Percentiles rank a stretch among this genome's conserved stretches.
Evolutionary conservation across 2,113 vertebrate genomes (phyloP).

Genomic region (Turdus rufiventris): DNA sequence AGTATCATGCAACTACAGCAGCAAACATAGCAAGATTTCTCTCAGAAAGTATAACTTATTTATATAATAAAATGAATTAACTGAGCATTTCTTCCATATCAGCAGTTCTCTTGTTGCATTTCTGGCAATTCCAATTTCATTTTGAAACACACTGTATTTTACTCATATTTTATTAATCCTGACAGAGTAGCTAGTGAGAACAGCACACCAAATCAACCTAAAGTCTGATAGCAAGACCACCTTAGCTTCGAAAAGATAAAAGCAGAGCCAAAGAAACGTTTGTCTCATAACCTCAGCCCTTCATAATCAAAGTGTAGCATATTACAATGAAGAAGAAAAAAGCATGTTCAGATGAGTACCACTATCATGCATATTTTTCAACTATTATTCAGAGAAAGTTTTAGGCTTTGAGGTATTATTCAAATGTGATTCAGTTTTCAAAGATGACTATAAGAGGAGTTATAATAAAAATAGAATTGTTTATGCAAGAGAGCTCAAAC

Average conservation of each 20-base stretch:
- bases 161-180: slow-evolving; percentile 2
- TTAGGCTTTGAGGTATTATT: not conserved
- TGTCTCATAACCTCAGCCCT: not conserved
- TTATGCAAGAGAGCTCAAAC: not conserved
- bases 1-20: slow-evolving; percentile 1
- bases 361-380: not conserved
- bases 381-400: not conserved
- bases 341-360: not conserved
- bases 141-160: slow-evolving; percentile 10
- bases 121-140: not conserved
- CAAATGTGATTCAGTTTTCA: not conserved
- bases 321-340: not conserved
- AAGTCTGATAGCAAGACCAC: not conserved
- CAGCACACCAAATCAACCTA: not conserved
- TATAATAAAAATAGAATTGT: not conserved
- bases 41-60: slow-evolving; percentile 1
- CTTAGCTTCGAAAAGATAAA: not conserved
- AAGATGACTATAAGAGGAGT: not conserved
- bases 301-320: not conserved
- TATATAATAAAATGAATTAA: slow-evolving; percentile 16
- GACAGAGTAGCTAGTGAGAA: slow-evolving; percentile 1
- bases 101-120: slow-evolving; percentile 12
- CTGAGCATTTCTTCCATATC: not conserved
- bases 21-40: not conserved
- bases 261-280: not conserved